Conservation (phyloP, 2,888 invertebrate genomes). For the Petrolisthes manimaculis region DNA sequence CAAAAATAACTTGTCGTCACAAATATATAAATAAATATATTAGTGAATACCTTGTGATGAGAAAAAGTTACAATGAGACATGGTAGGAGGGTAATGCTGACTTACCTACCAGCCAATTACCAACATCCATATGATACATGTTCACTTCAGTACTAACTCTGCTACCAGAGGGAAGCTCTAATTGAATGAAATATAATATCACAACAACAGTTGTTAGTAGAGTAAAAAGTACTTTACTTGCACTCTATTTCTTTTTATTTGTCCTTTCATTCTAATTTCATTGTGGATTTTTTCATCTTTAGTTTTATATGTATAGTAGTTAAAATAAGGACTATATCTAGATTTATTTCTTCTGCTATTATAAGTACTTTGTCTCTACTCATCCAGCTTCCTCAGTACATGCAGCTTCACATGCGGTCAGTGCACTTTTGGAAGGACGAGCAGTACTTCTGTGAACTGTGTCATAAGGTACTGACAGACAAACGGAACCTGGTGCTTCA, state of each 20-base stretch:
- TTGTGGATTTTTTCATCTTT: not conserved
- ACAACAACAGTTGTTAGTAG: not conserved
- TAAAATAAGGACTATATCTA: not conserved
- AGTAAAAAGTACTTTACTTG: not conserved
- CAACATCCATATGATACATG: too few relatives aligned
- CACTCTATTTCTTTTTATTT: not conserved
- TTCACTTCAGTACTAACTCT: too few relatives aligned
- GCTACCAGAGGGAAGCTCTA: too few relatives aligned
- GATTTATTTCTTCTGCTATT: not conserved
- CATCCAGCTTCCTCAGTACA: conserved; percentile 40
- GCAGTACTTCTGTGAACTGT: conserved; percentile 49
- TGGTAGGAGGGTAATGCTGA: too few relatives aligned
- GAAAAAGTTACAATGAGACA: too few relatives aligned
- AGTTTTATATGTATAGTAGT: not conserved
- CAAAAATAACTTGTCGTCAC: too few relatives aligned
- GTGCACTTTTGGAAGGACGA: conserved; percentile 33
- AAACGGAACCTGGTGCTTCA: conserved; percentile 49
- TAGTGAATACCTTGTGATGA: too few relatives aligned
- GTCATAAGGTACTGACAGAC: conserved; percentile 45
- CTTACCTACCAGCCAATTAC: too few relatives aligned
- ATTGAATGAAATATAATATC: not conserved
- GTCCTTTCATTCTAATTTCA: not conserved
- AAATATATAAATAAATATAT: too few relatives aligned
- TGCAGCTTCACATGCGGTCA: conserved; percentile 42
- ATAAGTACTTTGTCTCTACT: not conserved